Percentiles rank a stretch among this genome's conserved stretches.
These are phyloP conservation scores for Oreochromis spilurus DNA, from an alignment of 2,113 vertebrate species.

Conservation along the genomic window DNA sequence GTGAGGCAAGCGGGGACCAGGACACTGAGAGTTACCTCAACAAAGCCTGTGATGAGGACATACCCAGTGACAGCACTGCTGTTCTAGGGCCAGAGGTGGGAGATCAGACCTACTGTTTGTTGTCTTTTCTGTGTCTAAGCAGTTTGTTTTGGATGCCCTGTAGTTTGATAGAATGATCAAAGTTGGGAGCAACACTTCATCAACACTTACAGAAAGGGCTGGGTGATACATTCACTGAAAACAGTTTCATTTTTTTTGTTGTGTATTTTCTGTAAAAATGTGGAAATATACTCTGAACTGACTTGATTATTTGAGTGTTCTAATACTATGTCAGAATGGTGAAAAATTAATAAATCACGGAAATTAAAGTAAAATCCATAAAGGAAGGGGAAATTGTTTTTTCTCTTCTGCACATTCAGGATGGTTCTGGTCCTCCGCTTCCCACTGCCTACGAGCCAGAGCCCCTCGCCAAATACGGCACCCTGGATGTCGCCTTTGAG, in stretches of 20 bases:
- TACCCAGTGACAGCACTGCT: conserved; percentile 92
- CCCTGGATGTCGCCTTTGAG: conserved; percentile 95
- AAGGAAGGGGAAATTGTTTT: not conserved
- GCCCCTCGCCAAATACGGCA: conserved; percentile 91
- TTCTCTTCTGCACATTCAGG: conserved; percentile 61
- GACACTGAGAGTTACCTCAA: conserved; percentile 88
- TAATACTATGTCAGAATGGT: not conserved
- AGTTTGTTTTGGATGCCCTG: not conserved
- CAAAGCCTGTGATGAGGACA: conserved; percentile 91
- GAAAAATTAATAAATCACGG: not conserved
- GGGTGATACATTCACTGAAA: not conserved
- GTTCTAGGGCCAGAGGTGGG: conserved; percentile 91
- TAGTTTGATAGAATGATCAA: not conserved
- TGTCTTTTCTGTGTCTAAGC: not conserved
- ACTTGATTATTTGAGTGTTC: not conserved
- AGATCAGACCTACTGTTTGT: not conserved
- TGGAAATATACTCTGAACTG: not conserved
- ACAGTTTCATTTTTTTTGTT: not conserved
- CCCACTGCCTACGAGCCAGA: conserved; percentile 91
- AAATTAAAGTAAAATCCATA: not conserved
- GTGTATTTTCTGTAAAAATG: not conserved
- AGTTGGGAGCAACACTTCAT: not conserved
- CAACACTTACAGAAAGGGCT: not conserved
- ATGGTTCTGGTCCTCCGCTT: conserved; percentile 83
- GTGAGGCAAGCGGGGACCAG: conserved; percentile 83